Evolutionary conservation across 1,140 invertebrate genomes (phyloP).

Genomic region (Ericerus pela): DNA sequence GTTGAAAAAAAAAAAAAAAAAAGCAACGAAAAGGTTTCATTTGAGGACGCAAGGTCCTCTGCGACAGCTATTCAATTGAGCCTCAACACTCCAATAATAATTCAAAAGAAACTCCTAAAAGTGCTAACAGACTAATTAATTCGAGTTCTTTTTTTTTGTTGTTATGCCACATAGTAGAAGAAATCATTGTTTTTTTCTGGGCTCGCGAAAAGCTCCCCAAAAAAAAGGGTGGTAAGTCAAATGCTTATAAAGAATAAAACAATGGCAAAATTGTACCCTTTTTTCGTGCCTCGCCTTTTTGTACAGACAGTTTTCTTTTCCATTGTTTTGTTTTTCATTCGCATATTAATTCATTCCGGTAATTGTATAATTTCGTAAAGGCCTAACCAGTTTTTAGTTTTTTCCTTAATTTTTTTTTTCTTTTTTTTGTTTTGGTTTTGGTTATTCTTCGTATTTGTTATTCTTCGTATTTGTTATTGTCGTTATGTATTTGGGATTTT

Average conservation of each 20-base stretch:
- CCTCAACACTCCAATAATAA: slow-evolving; percentile 1
- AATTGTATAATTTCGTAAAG: neutral
- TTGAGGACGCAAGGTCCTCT: too few species aligned
- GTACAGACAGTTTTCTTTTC: neutral
- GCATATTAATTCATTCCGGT: neutral
- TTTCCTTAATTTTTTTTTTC: too few species aligned
- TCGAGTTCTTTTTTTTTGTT: slow-evolving; percentile 8
- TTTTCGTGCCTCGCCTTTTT: neutral
- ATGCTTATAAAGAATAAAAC: neutral
- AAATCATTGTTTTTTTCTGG: slow-evolving; percentile 1
- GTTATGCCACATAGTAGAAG: slow-evolving; percentile 8
- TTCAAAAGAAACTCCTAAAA: slow-evolving; percentile 11
- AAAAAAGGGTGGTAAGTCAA: slow-evolving; percentile 10
- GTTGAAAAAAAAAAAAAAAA: too few species aligned
- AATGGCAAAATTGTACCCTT: neutral
- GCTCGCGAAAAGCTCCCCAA: too few species aligned
- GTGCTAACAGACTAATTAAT: slow-evolving; percentile 11
- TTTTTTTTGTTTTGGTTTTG: too few species aligned
- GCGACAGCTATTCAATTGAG: too few species aligned
- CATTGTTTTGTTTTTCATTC: slow-evolving; percentile 3
- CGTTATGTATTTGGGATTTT: too few species aligned
- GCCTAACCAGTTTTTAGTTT: too few species aligned
- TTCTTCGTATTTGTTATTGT: too few species aligned
- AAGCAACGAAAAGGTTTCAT: too few species aligned
- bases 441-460: too few species aligned